Conservation (phyloP, 2,888 invertebrate genomes). For the Tortricodes alternella region DNA sequence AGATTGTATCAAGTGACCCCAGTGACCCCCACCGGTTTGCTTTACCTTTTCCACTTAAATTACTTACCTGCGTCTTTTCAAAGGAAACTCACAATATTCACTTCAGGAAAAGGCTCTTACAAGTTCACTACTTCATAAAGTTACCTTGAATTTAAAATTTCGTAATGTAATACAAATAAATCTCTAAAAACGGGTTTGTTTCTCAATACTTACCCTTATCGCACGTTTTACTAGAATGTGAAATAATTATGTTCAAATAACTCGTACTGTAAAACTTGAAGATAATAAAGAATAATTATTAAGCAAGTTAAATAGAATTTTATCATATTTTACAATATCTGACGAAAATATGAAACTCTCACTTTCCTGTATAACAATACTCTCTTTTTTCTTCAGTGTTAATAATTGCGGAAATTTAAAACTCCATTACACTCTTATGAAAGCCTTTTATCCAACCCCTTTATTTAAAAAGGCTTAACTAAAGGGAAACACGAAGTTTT, state of each 20-base stretch:
- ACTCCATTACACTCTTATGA: neutral
- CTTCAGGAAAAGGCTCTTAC: neutral
- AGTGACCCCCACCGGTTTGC: too few relatives aligned
- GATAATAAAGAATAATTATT: too few relatives aligned
- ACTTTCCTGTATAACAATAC: neutral
- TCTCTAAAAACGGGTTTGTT: too few relatives aligned
- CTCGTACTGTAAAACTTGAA: too few relatives aligned
- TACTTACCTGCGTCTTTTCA: neutral
- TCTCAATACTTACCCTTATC: too few relatives aligned
- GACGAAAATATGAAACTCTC: too few relatives aligned
- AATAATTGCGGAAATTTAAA: neutral
- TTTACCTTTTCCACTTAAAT: neutral
- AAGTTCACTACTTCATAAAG: neutral
- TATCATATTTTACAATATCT: too few relatives aligned
- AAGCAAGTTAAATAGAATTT: too few relatives aligned
- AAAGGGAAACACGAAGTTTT: slow-evolving; percentile 14
- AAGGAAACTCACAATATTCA: neutral
- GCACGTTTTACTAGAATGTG: too few relatives aligned
- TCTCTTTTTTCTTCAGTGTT: neutral
- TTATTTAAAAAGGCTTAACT: slow-evolving; percentile 24
- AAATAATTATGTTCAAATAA: too few relatives aligned
- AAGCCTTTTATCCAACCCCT: slow-evolving; percentile 7
- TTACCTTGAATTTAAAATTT: too few relatives aligned
- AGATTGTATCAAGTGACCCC: neutral
- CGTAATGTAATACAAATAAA: too few relatives aligned